Evolutionary conservation across 2,797 vertebrate genomes (phyloP), one percentile per base, ranked within the genome.

Genomic region (Molossus alvarezi): DNA sequence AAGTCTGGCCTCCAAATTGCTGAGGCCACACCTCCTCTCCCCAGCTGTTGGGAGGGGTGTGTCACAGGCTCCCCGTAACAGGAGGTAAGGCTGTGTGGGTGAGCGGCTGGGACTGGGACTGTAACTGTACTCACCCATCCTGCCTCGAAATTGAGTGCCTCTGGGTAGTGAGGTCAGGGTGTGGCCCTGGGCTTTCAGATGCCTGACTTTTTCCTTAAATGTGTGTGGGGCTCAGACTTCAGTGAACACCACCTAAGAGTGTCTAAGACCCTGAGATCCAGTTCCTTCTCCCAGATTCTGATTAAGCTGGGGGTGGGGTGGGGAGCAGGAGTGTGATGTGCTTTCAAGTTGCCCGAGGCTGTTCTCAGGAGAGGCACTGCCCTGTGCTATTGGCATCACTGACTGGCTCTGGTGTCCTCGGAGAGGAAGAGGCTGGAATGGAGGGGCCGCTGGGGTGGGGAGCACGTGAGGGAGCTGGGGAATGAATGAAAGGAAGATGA

Each of bases 401-500:
- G 58, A 2, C 23, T 0, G 17, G 62, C 58, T 41, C 8, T 60
- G 9, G 71, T 9, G 1, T 67, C 55, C 14, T 1, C 0, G 8
- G 45, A 23, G 57, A 55, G 3, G 2, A 33, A 37, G 41, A 17
- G 21, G 55, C 58, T 82, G 41, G 69, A 9, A 14, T 18, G 37
- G 53, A 10, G 53, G 1, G 12, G 45, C 41, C 6, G 29, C 9
- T 1, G 27, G n/a, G 25, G 6, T 15, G 17, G 20, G n/a, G 37
- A 3, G 11, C 6, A 9, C 0, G 3, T 0, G 8, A 62, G 23
- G 84, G 33, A 4, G 27, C 7, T 6, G 7, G 27, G 14, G 5
- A 4, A 18, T 29, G 17, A 60, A 20, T 29, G 17, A 60, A 20
- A 75, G 80, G 29, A 71, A 21, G 53, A 29, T 13, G 25, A 1